These are phyloP conservation scores for Triplophysa siluroides DNA, from an alignment of 2,113 vertebrate genomes.

Conservation along the genomic window DNA sequence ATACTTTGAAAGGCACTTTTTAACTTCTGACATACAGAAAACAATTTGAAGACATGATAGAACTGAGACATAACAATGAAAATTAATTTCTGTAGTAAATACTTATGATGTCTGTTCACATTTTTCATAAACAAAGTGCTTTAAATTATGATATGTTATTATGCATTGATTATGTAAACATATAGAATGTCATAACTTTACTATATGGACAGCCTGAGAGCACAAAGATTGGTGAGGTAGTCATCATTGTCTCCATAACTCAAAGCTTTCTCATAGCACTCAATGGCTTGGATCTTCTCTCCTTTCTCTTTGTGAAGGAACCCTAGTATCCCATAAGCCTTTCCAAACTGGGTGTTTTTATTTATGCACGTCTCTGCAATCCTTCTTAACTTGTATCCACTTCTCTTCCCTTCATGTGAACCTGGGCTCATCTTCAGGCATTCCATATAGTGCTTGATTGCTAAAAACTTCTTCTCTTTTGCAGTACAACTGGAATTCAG, in stretches of 20 bases:
- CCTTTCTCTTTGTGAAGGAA: conserved; percentile 50
- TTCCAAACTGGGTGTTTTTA: conserved; percentile 19
- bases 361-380: conserved; percentile 22
- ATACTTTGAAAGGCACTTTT: no score
- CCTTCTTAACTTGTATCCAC: conserved; percentile 2
- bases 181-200: conserved; percentile 13
- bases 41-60: no score
- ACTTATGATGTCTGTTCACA: no score
- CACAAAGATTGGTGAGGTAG: conserved; percentile 51
- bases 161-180: conserved; percentile 27
- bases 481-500: conserved; percentile 44
- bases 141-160: no score
- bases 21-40: no score
- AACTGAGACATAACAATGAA: no score
- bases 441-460: conserved; percentile 52
- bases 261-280: conserved; percentile 52
- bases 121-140: no score
- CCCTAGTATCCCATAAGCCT: conserved; percentile 54
- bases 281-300: conserved; percentile 43
- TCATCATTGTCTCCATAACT: conserved; percentile 43
- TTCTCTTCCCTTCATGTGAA: neutral
- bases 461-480: conserved; percentile 25
- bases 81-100: no score
- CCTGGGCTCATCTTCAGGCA: conserved; percentile 33
- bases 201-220: conserved; percentile 30